Evolutionary conservation across 2,797 vertebrate genomes (phyloP).

Genomic region (Poecilia picta): DNA sequence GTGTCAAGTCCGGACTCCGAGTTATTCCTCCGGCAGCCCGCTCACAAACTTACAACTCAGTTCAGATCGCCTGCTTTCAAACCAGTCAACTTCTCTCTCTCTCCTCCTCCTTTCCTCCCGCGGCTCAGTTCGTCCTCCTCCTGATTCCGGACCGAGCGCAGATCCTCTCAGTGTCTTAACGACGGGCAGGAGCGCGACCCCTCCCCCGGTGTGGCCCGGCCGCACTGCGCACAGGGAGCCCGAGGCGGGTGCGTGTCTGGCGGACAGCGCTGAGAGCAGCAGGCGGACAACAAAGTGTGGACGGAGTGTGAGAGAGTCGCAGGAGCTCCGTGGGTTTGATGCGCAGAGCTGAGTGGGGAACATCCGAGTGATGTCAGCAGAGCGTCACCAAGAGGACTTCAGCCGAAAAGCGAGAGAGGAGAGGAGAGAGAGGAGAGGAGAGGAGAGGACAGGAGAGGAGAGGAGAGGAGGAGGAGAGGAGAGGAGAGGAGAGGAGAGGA

Average conservation of each 20-base stretch:
- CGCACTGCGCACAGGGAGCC: constrained; percentile 60
- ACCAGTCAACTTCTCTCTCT: constrained; percentile 47
- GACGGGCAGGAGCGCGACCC: constrained; percentile 30
- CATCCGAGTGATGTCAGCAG: constrained; percentile 72
- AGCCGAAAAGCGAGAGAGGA: constrained; percentile 39
- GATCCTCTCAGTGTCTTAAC: constrained; percentile 13
- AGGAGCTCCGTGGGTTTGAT: constrained; percentile 38
- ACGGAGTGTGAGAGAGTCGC: constrained; percentile 35
- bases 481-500: no score
- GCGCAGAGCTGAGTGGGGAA: constrained; percentile 52
- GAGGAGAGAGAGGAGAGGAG: no score
- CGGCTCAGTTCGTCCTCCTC: not conserved
- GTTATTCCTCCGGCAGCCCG: constrained; percentile 57
- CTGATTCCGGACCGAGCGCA: constrained; percentile 5
- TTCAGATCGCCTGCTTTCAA: constrained; percentile 25
- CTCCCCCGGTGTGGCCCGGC: constrained; percentile 45
- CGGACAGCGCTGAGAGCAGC: constrained; percentile 6
- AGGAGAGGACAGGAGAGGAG: no score
- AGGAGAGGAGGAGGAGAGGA: no score
- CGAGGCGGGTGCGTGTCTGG: constrained; percentile 13
- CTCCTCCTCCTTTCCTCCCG: constrained; percentile 12
- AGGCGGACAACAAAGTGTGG: constrained; percentile 40
- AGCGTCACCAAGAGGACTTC: constrained; percentile 74
- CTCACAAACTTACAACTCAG: constrained; percentile 56
- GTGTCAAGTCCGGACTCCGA: constrained; percentile 18